phyloP scores from a whole-genome alignment of 2,113 vertebrate genomes.

The Loxodonta africana region DNA sequence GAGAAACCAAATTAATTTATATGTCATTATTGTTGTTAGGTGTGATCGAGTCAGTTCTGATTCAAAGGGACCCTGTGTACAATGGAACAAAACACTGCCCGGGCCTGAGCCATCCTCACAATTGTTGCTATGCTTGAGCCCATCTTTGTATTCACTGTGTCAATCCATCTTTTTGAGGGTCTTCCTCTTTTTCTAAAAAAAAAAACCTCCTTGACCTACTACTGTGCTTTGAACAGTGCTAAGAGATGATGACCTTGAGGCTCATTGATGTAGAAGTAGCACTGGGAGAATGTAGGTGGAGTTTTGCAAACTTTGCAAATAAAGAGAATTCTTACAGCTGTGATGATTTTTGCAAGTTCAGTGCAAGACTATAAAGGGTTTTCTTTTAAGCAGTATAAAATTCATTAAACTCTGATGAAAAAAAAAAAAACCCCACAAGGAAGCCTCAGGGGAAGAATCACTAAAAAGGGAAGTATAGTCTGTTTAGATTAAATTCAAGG shows the following conservation, averaged over 20 bases:
- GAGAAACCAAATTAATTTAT: neutral
- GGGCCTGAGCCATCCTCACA: too few species aligned
- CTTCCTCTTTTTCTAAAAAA: neutral
- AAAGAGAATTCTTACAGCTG: constrained; percentile 40
- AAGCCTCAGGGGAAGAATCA: constrained; percentile 65
- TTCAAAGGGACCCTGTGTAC: too few species aligned
- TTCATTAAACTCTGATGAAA: constrained; percentile 61
- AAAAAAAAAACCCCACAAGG: neutral
- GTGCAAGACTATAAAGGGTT: constrained; percentile 42
- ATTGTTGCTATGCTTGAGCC: too few species aligned
- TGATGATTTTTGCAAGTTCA: constrained; percentile 68
- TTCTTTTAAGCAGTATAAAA: constrained; percentile 69
- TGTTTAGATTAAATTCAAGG: constrained; percentile 75
- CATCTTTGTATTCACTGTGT: too few species aligned
- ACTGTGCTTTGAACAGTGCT: neutral
- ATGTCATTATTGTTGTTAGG: too few species aligned
- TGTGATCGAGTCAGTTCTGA: too few species aligned
- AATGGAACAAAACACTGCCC: too few species aligned
- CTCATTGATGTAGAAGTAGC: neutral
- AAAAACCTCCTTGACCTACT: neutral
- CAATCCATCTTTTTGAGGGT: too few species aligned
- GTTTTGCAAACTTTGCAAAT: constrained; percentile 64
- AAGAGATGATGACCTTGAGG: constrained; percentile 3
- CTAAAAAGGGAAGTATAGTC: constrained; percentile 51
- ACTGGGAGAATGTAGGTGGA: neutral